A percentile compares a stretch with the other conserved stretches of the same genome.
Evolutionary conservation across 2,797 vertebrate genomes (phyloP).

Genomic region (Uromys caudimaculatus): DNA sequence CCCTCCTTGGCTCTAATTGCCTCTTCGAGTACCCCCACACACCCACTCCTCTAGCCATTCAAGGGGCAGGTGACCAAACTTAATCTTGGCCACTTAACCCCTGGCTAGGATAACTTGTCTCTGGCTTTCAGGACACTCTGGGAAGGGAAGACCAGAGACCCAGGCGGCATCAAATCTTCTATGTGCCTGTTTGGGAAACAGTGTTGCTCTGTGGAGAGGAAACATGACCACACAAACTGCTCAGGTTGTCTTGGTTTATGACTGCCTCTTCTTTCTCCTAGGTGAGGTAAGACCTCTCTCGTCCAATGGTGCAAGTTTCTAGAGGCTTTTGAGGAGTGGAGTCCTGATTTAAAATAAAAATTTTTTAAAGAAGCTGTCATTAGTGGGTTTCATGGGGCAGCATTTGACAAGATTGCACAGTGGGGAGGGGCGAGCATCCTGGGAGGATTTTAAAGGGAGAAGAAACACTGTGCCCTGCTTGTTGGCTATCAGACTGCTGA

Average conservation of each 20-base stretch:
- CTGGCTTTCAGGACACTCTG: background rate
- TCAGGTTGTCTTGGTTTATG: background rate
- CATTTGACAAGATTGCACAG: background rate
- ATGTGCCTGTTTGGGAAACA: background rate
- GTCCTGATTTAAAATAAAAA: background rate
- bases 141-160: background rate
- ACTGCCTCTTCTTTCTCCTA: background rate
- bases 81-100: background rate
- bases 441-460: background rate
- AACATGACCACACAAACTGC: background rate
- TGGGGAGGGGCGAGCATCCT: accelerated
- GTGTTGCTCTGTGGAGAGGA: background rate
- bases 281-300: background rate
- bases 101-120: background rate
- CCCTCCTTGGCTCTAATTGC: background rate
- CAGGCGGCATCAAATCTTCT: background rate
- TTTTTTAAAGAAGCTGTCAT: background rate
- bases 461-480: background rate
- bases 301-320: background rate
- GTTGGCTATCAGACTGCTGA: background rate
- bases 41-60: background rate
- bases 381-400: background rate
- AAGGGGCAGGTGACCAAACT: background rate
- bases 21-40: background rate
- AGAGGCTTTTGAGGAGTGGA: background rate